phyloP scores from a whole-genome alignment of 2,797 vertebrate species.

The Coendou prehensilis region DNA sequence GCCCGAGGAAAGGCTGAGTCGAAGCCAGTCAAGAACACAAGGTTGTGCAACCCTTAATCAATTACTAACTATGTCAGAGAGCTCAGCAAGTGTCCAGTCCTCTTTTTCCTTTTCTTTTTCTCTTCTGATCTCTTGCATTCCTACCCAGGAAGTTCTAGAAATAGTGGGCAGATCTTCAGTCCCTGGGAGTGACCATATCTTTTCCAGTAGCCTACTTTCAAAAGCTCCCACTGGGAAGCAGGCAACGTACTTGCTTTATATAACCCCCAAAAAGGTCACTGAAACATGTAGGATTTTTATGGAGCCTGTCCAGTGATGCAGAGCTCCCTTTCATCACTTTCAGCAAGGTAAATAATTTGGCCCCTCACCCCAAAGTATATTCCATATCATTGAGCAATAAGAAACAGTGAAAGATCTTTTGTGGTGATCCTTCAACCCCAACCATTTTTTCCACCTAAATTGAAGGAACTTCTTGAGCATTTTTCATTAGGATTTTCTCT shows the following conservation, averaged over 20 bases:
- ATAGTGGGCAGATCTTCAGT: background rate
- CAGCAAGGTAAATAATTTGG: background rate
- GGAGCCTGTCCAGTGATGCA: background rate
- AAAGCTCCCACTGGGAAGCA: background rate
- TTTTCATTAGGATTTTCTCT: constrained; percentile 23
- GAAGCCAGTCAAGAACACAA: background rate
- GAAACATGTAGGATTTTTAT: background rate
- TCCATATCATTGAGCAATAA: background rate
- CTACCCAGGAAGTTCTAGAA: constrained; percentile 46
- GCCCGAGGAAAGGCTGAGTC: background rate
- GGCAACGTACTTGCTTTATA: background rate
- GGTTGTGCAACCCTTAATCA: background rate
- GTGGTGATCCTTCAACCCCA: background rate
- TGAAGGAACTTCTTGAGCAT: background rate
- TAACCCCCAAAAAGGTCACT: background rate
- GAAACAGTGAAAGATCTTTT: background rate
- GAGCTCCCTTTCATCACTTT: background rate
- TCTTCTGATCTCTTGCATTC: background rate
- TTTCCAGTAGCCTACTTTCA: constrained; percentile 1
- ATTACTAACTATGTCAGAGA: background rate
- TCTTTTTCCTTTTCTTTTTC: background rate
- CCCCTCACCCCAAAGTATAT: background rate
- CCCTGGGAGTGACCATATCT: background rate
- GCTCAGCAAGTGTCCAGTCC: background rate
- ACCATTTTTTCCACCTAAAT: background rate